Conservation (phyloP, 1,140 invertebrate genomes). For the Neuroterus valhalla region DNA sequence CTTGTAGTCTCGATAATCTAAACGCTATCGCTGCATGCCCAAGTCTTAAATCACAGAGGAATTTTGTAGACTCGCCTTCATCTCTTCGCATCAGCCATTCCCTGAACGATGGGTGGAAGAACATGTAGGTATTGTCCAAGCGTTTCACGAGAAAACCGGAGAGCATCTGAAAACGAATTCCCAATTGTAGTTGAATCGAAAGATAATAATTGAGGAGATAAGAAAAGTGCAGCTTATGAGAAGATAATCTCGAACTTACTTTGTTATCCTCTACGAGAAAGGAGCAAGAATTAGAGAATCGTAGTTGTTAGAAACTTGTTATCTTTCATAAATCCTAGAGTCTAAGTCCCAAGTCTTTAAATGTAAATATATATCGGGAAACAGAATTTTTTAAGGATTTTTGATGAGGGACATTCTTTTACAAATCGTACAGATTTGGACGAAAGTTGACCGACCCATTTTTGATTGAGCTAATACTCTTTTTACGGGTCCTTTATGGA, state of each 20-base stretch:
- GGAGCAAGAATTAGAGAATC: constrained; percentile 11
- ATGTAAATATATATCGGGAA: too few relatives aligned
- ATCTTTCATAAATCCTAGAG: too few relatives aligned
- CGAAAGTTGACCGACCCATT: too few relatives aligned
- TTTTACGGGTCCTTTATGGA: too few relatives aligned
- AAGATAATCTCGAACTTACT: not conserved
- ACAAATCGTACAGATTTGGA: too few relatives aligned
- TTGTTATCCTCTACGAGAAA: not conserved
- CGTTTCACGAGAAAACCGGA: constrained; percentile 91
- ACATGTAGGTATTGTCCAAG: constrained; percentile 95
- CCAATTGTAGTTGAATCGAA: not conserved
- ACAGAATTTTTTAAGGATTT: too few relatives aligned
- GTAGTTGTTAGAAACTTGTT: too few relatives aligned
- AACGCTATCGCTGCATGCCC: constrained; percentile 96
- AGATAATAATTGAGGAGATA: not conserved
- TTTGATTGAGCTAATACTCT: too few relatives aligned
- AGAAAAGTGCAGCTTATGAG: not conserved
- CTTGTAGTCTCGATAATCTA: constrained; percentile 88
- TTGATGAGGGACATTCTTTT: too few relatives aligned
- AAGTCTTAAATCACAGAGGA: constrained; percentile 89
- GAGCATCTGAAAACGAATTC: constrained; percentile 75
- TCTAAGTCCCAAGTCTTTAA: too few relatives aligned
- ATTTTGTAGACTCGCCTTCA: constrained; percentile 91
- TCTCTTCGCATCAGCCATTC: constrained; percentile 96
- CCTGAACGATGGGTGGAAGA: constrained; percentile 96